A percentile compares a stretch with the other conserved stretches of the same genome.
Conservation (phyloP, 2,888 invertebrate genomes). For the Synergus japonicus region DNA sequence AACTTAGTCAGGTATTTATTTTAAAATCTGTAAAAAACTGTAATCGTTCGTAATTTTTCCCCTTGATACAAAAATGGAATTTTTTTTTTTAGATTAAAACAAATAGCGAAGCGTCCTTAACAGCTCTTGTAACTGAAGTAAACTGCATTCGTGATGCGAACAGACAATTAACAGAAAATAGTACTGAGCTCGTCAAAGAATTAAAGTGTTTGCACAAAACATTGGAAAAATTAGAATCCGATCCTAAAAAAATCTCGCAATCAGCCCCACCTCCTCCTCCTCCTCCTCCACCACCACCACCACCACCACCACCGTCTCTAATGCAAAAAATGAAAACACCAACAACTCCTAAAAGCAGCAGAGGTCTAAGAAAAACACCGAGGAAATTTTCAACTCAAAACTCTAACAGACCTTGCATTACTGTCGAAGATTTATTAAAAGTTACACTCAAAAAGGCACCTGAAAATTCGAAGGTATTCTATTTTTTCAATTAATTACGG, state of each 20-base stretch:
- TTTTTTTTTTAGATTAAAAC: constrained; percentile 56
- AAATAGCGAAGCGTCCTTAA: constrained; percentile 57
- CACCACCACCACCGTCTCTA: constrained; percentile 55
- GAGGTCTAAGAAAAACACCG: constrained; percentile 56
- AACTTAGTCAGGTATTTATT: constrained; percentile 61
- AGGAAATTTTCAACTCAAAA: constrained; percentile 66
- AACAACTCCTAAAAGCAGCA: constrained; percentile 21
- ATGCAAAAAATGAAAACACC: constrained; percentile 50
- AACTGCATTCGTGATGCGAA: constrained; percentile 57
- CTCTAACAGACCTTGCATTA: constrained; percentile 69
- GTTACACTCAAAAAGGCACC: constrained; percentile 73
- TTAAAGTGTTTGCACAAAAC: constrained; percentile 58
- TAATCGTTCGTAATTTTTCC: background rate
- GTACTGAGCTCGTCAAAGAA: constrained; percentile 59
- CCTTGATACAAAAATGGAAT: background rate
- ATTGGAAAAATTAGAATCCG: constrained; percentile 53
- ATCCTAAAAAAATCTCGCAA: constrained; percentile 33
- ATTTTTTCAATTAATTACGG: background rate
- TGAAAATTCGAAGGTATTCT: constrained; percentile 62
- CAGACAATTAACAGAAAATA: constrained; percentile 59
- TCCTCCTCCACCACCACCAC: constrained; percentile 57
- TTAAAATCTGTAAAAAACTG: background rate
- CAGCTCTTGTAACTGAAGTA: constrained; percentile 60
- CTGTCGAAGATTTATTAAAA: constrained; percentile 73
- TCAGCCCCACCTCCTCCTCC: constrained; percentile 49